Percentiles rank a stretch among this genome's conserved stretches.
Conservation (phyloP, 2,888 invertebrate genomes). For the Camponotus fellah region DNA sequence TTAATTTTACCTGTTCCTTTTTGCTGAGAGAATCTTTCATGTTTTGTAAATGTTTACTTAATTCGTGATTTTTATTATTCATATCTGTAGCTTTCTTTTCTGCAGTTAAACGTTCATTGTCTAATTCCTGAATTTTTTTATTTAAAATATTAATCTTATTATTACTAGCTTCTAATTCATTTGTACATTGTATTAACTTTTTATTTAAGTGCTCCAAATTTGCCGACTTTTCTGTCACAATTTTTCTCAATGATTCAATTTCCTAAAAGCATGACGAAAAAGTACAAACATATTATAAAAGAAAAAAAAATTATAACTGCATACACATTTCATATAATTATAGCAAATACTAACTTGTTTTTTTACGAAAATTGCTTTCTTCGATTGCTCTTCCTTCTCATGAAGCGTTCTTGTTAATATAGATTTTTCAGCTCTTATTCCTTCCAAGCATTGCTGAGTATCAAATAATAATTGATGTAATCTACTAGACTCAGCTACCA, state of each 20-base stretch:
- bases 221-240: slow-evolving; percentile 78
- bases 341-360: slow-evolving; percentile 72
- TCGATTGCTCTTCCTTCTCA: slow-evolving; percentile 77
- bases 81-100: slow-evolving; percentile 67
- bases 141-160: slow-evolving; percentile 71
- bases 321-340: not conserved
- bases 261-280: slow-evolving; percentile 73
- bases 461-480: slow-evolving; percentile 87
- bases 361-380: slow-evolving; percentile 73
- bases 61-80: slow-evolving; percentile 70
- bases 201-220: slow-evolving; percentile 71
- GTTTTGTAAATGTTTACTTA: slow-evolving; percentile 69
- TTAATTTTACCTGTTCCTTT: slow-evolving; percentile 78
- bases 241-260: slow-evolving; percentile 79
- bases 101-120: slow-evolving; percentile 63
- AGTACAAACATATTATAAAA: not conserved
- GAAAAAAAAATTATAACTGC: not conserved
- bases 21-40: slow-evolving; percentile 77
- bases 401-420: slow-evolving; percentile 75
- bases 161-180: slow-evolving; percentile 73
- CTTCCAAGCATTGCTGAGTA: slow-evolving; percentile 87
- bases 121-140: slow-evolving; percentile 72
- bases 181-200: slow-evolving; percentile 62
- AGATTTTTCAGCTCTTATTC: slow-evolving; percentile 82
- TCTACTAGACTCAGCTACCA: slow-evolving; percentile 86